Evolutionary conservation across 2,113 vertebrate species (phyloP), one percentile per base, ranked within the genome.

Genomic region (Chionodraco myersi): DNA sequence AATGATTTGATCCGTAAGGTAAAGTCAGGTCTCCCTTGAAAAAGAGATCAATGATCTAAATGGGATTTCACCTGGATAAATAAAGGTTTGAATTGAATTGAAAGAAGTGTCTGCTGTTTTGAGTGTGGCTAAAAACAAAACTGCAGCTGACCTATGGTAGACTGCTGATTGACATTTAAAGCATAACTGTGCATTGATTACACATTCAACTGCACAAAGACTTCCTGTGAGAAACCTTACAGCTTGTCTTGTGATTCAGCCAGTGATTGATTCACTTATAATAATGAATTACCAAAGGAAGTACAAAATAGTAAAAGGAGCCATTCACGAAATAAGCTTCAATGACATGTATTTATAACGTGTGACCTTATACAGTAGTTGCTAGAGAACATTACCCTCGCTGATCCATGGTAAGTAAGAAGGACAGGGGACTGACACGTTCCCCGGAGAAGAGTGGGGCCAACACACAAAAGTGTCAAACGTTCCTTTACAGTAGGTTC

Each of bases 401-500:
- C 70, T 88, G 92, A 96, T 86, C 96, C 96, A 96, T 0, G 97
- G 97, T 79, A 99, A 87, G 86, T 97, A 99, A 0, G 95, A 90
- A 66, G 98, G 98, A 86, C 98, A 99, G 62, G 96, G 95, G 61
- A 98, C 95, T 0, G 98, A 97, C 48, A 99, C 94, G 1, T 96
- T 97, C 80, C 98, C 98, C 18, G 97, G 96, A 52, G 80, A 65
- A 16, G 98, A 98, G 87, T 97, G 93, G 61, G 98, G 98, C 98
- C 97, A 99, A 86, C 98, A 99, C 18, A 93, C 94, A 66, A 95
- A 97, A 0, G 53, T 83, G 89, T 99, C 98, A 66, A 98, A 98
- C 0, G 93, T 95, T 78, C 97, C 97, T 13, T 96, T 98, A 76
- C 98, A 99, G 59, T 94, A 94, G 4, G 95, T 72, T 85, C 96